phyloP scores from a whole-genome alignment of 2,797 vertebrate species.

The Decapterus maruadsi region DNA sequence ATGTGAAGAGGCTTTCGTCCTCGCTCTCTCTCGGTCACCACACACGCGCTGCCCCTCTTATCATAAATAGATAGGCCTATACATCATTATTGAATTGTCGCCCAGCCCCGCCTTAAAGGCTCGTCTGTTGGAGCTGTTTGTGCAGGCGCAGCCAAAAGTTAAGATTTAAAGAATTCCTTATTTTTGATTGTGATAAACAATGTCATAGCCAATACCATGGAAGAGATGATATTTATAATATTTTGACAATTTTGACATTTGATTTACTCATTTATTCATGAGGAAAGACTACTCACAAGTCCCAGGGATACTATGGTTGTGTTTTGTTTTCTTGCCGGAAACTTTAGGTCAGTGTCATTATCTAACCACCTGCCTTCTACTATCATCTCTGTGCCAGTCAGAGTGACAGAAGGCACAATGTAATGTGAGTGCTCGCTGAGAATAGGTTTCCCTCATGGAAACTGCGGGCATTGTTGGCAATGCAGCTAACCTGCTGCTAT shows the following conservation, averaged over 20 bases:
- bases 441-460: constrained; percentile 51
- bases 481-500: constrained; percentile 66
- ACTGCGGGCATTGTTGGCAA: constrained; percentile 65
- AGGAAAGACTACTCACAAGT: background rate
- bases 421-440: constrained; percentile 39
- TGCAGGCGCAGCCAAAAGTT: background rate
- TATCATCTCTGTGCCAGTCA: constrained; percentile 28
- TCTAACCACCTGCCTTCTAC: constrained; percentile 35
- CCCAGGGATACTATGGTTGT: background rate
- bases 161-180: background rate
- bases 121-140: background rate
- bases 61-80: too few relatives aligned
- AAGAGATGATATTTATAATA: background rate
- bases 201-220: background rate
- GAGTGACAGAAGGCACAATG: constrained; percentile 50
- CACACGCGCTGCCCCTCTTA: too few relatives aligned
- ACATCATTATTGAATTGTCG: too few relatives aligned
- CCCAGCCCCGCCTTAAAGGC: too few relatives aligned
- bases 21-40: too few relatives aligned
- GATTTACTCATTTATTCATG: constrained; percentile 10
- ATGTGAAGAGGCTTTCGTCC: too few relatives aligned
- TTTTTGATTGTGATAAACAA: background rate
- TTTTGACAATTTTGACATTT: background rate
- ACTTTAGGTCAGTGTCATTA: constrained; percentile 37
- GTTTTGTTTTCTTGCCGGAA: constrained; percentile 8